Evolutionary conservation across 2,888 invertebrate genomes (phyloP).

Genomic region (Machimus atricapillus): DNA sequence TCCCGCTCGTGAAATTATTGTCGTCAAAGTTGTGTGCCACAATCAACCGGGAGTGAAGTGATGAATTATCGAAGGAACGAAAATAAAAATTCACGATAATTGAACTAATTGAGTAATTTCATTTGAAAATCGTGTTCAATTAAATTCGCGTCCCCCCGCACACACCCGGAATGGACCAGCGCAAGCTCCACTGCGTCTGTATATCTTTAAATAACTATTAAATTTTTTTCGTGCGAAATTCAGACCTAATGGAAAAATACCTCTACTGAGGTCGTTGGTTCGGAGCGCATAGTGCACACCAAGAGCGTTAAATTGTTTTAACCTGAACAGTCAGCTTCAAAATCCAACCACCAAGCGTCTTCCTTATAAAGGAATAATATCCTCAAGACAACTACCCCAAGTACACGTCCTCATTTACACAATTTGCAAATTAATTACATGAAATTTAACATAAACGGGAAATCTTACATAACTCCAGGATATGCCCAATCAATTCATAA

Average conservation of each 20-base stretch:
- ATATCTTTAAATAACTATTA: not conserved
- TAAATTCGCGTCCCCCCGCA: conserved; percentile 39
- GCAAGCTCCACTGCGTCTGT: not conserved
- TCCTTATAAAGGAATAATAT: not conserved
- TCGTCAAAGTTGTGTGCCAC: conserved; percentile 16
- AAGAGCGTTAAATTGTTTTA: not conserved
- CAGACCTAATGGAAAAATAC: not conserved
- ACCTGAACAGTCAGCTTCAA: not conserved
- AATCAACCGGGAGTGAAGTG: conserved; percentile 2
- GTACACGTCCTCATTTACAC: not conserved
- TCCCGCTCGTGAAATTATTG: not conserved
- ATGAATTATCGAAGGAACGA: conserved; percentile 49
- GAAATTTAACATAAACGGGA: not conserved
- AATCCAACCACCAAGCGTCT: not conserved
- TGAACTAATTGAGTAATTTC: conserved; percentile 59
- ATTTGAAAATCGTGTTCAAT: conserved; percentile 52
- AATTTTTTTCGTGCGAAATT: not conserved
- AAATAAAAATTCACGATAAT: conserved; percentile 54
- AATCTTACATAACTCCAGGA: not conserved
- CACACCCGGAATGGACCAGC: not conserved
- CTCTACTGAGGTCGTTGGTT: not conserved
- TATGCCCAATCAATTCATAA: not conserved
- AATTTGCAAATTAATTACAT: not conserved
- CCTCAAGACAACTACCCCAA: not conserved
- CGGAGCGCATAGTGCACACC: not conserved